Percentiles rank a stretch among this genome's conserved stretches.
phyloP scores from a whole-genome alignment of 1,140 invertebrate species.

The Leptopilina boulardi region DNA sequence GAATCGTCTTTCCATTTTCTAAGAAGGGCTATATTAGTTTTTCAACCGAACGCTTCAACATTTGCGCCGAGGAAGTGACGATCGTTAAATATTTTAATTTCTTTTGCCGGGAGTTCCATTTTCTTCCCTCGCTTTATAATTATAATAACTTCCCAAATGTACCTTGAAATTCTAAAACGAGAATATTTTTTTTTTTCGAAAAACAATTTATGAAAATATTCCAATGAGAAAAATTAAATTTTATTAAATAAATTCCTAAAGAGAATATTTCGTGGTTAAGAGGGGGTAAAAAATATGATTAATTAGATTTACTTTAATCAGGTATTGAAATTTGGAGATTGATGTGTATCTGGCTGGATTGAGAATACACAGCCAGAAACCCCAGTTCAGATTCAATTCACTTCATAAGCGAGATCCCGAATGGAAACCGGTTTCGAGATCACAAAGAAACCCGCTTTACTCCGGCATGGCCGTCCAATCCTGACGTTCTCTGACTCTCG shows the following conservation, averaged over 20 bases:
- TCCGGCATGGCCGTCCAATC: slow-evolving; percentile 39
- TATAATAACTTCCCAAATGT: background rate
- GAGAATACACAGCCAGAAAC: slow-evolving; percentile 8
- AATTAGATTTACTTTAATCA: slow-evolving; percentile 22
- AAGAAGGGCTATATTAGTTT: slow-evolving; percentile 27
- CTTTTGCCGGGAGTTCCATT: background rate
- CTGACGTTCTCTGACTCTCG: slow-evolving; percentile 36
- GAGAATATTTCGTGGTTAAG: background rate
- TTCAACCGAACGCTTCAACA: slow-evolving; percentile 1
- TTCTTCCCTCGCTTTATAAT: too few relatives aligned
- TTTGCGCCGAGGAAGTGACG: slow-evolving; percentile 11
- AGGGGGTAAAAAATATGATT: background rate
- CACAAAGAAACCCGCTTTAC: slow-evolving; percentile 58
- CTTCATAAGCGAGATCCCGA: slow-evolving; percentile 43
- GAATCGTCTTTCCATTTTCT: slow-evolving; percentile 20
- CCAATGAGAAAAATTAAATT: background rate
- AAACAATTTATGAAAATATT: too few relatives aligned
- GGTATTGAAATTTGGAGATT: slow-evolving; percentile 26
- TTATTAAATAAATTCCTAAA: background rate
- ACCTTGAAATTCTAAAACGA: background rate
- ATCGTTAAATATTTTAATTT: slow-evolving; percentile 29
- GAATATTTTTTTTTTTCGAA: background rate
- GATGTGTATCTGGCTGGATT: slow-evolving; percentile 1
- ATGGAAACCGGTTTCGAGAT: slow-evolving; percentile 62
- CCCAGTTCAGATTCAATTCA: slow-evolving; percentile 41